Percentiles rank a stretch among this genome's conserved stretches.
Evolutionary conservation across 2,113 vertebrate genomes (phyloP).

Genomic region (cat (Felis catus)): DNA sequence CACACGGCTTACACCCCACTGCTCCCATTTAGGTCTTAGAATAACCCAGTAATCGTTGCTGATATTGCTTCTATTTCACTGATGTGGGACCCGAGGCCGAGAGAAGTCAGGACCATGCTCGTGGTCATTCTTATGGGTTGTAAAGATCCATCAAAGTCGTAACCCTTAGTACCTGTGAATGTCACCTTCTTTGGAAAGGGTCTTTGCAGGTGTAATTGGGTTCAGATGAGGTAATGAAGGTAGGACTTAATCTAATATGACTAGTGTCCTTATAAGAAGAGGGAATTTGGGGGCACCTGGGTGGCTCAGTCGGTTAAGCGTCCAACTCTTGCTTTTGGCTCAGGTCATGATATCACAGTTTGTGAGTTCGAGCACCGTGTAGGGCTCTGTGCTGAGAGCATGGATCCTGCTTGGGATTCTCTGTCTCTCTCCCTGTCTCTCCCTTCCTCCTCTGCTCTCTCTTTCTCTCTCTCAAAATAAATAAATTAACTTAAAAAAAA

Average conservation of each 20-base stretch:
- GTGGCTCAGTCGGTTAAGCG: too few species aligned
- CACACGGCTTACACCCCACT: accelerated
- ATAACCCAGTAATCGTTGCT: background rate
- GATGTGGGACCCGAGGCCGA: accelerated
- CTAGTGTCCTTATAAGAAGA: background rate
- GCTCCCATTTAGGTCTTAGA: background rate
- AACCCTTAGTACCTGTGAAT: too few species aligned
- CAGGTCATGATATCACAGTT: too few species aligned
- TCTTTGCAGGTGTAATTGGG: background rate
- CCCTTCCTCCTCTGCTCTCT: too few species aligned
- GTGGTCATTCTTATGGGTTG: background rate
- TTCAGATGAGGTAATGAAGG: background rate
- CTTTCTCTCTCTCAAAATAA: too few species aligned
- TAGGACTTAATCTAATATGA: background rate
- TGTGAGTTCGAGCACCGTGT: accelerated
- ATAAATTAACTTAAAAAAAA: background rate
- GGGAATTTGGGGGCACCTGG: background rate
- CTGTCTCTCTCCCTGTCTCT: too few species aligned
- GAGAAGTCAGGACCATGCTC: background rate
- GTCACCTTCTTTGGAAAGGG: background rate
- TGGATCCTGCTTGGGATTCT: too few species aligned
- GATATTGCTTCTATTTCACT: background rate
- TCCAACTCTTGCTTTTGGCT: too few species aligned
- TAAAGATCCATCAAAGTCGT: background rate
- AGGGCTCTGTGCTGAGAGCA: too few species aligned